Evolutionary conservation across 2,113 vertebrate species (phyloP).

Genomic region (Takifugu bimaculatus): DNA sequence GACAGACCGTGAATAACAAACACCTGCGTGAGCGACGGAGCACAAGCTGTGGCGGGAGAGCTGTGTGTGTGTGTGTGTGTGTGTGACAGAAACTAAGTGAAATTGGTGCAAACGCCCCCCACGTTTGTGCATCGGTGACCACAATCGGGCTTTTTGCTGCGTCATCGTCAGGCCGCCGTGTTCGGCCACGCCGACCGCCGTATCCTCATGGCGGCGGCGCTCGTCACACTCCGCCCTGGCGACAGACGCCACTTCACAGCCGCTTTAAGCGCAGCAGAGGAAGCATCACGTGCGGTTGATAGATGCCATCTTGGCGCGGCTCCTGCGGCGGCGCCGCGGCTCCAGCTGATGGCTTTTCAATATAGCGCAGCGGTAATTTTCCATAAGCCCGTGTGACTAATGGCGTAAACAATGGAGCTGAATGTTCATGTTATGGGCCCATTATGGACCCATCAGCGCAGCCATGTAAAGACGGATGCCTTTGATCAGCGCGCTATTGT

Average conservation of each 20-base stretch:
- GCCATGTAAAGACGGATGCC: conserved; percentile 53
- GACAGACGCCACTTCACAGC: conserved; percentile 37
- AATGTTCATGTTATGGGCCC: conserved; percentile 63
- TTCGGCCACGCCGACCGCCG: conserved; percentile 6
- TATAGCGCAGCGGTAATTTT: conserved; percentile 51
- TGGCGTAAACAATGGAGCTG: conserved; percentile 56
- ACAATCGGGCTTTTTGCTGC: conserved; percentile 6
- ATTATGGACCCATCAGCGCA: conserved; percentile 56
- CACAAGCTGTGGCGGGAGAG: conserved; percentile 19
- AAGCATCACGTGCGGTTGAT: conserved; percentile 30
- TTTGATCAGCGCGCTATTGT: conserved; percentile 56
- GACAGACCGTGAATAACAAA: conserved; percentile 64
- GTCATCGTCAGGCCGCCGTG: too few relatives aligned
- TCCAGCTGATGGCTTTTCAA: conserved; percentile 58
- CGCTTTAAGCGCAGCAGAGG: conserved; percentile 2
- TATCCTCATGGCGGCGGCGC: conserved; percentile 10
- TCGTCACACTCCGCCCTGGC: not conserved
- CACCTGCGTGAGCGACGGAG: conserved; percentile 40
- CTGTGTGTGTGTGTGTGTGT: not conserved
- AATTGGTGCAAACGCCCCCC: not conserved
- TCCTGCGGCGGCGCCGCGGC: conserved; percentile 26
- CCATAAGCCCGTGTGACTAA: conserved; percentile 63
- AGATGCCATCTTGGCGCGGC: conserved; percentile 52
- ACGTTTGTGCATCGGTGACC: not conserved
- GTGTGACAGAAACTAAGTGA: not conserved